A percentile compares a stretch with the other conserved stretches of the same genome.
These are phyloP conservation scores for Charaxes varanes DNA, from an alignment of 1,140 invertebrate species.

Conservation along the genomic window DNA sequence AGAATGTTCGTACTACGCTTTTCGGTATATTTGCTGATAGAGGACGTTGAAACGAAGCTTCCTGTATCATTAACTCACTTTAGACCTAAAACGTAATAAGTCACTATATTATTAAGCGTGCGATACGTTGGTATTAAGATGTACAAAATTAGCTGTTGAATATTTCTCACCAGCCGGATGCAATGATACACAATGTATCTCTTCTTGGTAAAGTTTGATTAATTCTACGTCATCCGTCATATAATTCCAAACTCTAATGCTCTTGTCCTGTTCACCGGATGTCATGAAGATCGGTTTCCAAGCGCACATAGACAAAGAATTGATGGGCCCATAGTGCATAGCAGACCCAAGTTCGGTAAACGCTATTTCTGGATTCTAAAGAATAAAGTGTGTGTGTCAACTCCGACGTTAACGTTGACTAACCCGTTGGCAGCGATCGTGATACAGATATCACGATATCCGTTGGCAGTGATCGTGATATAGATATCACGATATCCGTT, in stretches of 20 bases:
- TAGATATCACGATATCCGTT: too few species aligned
- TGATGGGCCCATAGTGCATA: conserved; percentile 87
- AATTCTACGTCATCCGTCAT: conserved; percentile 85
- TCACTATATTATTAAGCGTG: too few species aligned
- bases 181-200: conserved; percentile 85
- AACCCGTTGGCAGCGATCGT: not conserved
- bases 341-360: conserved; percentile 78
- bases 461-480: not conserved
- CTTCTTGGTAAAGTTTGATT: conserved; percentile 87
- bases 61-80: too few species aligned
- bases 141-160: too few species aligned
- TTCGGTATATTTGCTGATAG: too few species aligned
- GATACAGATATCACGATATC: too few species aligned
- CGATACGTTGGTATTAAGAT: too few species aligned
- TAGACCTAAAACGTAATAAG: too few species aligned
- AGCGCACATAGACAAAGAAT: conserved; percentile 85
- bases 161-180: conserved; percentile 79
- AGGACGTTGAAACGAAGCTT: too few species aligned
- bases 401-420: not conserved
- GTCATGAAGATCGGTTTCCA: conserved; percentile 94
- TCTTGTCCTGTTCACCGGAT: conserved; percentile 85
- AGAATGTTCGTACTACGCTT: too few species aligned
- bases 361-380: conserved; percentile 64
- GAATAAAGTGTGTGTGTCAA: not conserved
- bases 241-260: conserved; percentile 93